Conservation (phyloP, 2,888 invertebrate species). For the Rhogogaster chlorosoma region DNA sequence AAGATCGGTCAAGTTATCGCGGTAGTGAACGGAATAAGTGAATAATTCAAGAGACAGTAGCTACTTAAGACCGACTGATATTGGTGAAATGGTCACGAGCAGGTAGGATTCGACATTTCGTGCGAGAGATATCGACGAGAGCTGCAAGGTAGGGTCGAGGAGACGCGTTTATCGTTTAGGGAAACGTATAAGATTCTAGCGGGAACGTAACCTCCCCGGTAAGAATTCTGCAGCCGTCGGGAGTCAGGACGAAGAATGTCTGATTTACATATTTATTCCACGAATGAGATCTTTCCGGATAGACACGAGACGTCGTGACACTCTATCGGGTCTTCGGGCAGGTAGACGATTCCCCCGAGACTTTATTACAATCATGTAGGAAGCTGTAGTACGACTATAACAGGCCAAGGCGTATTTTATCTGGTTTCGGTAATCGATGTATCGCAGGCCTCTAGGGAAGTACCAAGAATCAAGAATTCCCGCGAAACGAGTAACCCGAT, state of each 20-base stretch:
- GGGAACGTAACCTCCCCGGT: conserved; percentile 11
- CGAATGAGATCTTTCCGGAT: conserved; percentile 68
- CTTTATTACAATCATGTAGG: conserved; percentile 50
- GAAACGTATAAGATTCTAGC: conserved; percentile 43
- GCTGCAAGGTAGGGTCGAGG: not conserved
- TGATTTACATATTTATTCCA: conserved; percentile 76
- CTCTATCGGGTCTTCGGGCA: conserved; percentile 50
- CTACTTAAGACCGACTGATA: conserved; percentile 40
- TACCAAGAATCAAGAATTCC: conserved; percentile 30
- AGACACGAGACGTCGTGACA: conserved; percentile 68
- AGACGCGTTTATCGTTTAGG: conserved; percentile 42
- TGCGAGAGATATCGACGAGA: conserved; percentile 44
- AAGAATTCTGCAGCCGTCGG: conserved; percentile 51
- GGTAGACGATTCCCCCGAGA: conserved; percentile 40
- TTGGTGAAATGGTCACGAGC: conserved; percentile 46
- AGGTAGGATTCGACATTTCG: conserved; percentile 44
- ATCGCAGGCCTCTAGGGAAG: conserved; percentile 18
- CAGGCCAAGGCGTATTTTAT: conserved; percentile 42
- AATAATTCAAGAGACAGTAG: conserved; percentile 45
- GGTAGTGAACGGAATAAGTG: conserved; percentile 22
- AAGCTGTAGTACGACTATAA: conserved; percentile 38
- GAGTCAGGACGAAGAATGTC: conserved; percentile 65
- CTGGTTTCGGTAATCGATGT: conserved; percentile 50
- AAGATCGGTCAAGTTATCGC: conserved; percentile 44
- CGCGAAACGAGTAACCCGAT: conserved; percentile 45